These are phyloP conservation scores for Arenicola marina DNA, from an alignment of 2,888 invertebrate genomes.

Conservation along the genomic window DNA sequence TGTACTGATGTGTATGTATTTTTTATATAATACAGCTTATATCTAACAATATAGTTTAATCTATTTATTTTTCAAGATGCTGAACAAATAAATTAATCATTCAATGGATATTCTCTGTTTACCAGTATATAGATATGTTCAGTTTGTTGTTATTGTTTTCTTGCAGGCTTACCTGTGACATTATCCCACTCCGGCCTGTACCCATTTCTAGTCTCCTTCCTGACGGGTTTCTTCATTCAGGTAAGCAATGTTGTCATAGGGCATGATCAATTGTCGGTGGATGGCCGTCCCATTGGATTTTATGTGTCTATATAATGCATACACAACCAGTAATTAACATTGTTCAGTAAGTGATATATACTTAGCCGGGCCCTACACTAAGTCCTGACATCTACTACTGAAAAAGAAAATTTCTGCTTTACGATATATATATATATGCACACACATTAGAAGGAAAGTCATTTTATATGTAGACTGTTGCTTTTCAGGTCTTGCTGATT, in stretches of 20 bases:
- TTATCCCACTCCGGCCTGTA: slow-evolving; percentile 50
- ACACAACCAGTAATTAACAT: too few species aligned
- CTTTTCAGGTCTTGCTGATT: slow-evolving; percentile 46
- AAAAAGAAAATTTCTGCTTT: not conserved
- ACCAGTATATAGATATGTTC: not conserved
- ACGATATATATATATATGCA: too few species aligned
- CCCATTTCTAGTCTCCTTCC: slow-evolving; percentile 55
- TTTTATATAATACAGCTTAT: too few species aligned
- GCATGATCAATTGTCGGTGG: too few species aligned
- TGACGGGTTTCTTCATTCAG: slow-evolving; percentile 50
- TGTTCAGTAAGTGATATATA: too few species aligned
- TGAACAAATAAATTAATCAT: not conserved
- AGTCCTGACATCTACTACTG: too few species aligned
- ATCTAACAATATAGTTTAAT: not conserved
- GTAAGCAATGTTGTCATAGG: slow-evolving; percentile 39
- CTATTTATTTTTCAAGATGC: not conserved
- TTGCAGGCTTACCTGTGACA: slow-evolving; percentile 56
- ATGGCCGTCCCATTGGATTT: too few species aligned
- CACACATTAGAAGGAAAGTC: too few species aligned
- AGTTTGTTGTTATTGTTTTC: slow-evolving; percentile 1
- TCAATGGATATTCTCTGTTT: not conserved
- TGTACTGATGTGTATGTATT: too few species aligned
- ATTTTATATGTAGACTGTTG: not conserved
- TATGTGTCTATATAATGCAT: too few species aligned
- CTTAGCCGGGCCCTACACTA: too few species aligned